phyloP scores from a whole-genome alignment of 2,888 invertebrate species.

The Clusia tigrina region DNA sequence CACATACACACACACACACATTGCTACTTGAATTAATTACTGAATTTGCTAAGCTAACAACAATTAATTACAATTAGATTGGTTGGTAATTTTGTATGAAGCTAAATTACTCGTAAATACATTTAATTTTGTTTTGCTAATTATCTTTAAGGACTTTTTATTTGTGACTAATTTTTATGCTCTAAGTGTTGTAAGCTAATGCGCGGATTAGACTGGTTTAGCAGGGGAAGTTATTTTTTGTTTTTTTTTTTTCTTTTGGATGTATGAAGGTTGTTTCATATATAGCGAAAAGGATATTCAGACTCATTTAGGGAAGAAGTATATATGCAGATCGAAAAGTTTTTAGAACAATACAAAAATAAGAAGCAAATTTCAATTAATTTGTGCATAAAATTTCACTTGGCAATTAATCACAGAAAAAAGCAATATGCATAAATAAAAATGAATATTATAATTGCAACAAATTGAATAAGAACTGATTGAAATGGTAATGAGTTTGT shows the following conservation, averaged over 20 bases:
- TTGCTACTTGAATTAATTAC: slow-evolving; percentile 36
- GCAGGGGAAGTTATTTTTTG: background rate
- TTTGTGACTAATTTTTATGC: slow-evolving; percentile 26
- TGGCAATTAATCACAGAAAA: no score
- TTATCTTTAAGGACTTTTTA: slow-evolving; percentile 26
- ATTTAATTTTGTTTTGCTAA: slow-evolving; percentile 18
- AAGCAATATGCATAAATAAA: no score
- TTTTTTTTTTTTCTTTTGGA: background rate
- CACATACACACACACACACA: no score
- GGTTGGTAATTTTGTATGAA: slow-evolving; percentile 19
- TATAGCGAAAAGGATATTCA: background rate
- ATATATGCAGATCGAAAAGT: background rate
- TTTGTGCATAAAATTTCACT: no score
- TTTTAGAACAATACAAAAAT: background rate
- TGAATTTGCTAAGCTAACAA: slow-evolving; percentile 13
- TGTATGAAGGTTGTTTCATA: background rate
- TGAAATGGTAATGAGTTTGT: no score
- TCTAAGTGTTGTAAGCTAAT: slow-evolving; percentile 2
- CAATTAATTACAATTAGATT: slow-evolving; percentile 2
- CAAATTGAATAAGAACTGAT: no score
- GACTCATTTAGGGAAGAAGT: background rate
- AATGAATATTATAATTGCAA: no score
- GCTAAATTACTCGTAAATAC: slow-evolving; percentile 20
- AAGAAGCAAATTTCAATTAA: background rate
- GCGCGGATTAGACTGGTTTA: background rate